Base-by-base conservation (phyloP, 1,140 invertebrate genomes). In the Hermatobates lingyangjiaoensis region DNA sequence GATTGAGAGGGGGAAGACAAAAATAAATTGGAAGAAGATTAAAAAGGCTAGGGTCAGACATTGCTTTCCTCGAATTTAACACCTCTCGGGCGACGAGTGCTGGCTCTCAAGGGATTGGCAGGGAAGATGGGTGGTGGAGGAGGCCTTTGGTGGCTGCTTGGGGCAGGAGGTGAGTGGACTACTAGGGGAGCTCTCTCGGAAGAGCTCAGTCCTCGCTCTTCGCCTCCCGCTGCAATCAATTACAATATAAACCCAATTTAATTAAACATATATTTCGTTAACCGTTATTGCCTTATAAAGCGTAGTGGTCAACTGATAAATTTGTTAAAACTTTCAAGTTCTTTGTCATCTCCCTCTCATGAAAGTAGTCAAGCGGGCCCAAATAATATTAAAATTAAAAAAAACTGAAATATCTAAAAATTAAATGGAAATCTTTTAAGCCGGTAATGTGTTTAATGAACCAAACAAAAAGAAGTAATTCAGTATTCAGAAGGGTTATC, bases 161-260 rank as follows among this genome's bases (percentile, higher is more conserved):
- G 55, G 55, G 34, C 54, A 27, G 50, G 4, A 27, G 34, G 12
- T 12, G 48, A 40, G 3, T 54, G 21, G 5, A 48, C 52, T 7
- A 54, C 40, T 63, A 78, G 78, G 44, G 76, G 76, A 21, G 75
- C 77, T 51, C 70, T 68, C 12, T 68, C 64, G 5, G 58, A 78
- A 76, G 18, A 45, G 69, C 66, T 23, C 77, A 65, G 3, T 76
- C 75, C 42, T 73, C 66, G 76, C 75, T 78, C 53, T 71, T 70
- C 47, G 60, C 57, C 63, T 75, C 60, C 44, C 67, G 61, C 40
- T 64, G 64, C 28, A 61, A 55, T 45, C 62, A 61, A 15, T 62
- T 53, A 23, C 68, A 61, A 30, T 68, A 67, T 49, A 60, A 61
- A 56, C 56, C 64, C 67, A 58, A 38, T 55, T 59, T 54, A 42